Evolutionary conservation across 92 coral and sea anemone species (phyloP).

Genomic region (Umimayanthus kanabou): DNA sequence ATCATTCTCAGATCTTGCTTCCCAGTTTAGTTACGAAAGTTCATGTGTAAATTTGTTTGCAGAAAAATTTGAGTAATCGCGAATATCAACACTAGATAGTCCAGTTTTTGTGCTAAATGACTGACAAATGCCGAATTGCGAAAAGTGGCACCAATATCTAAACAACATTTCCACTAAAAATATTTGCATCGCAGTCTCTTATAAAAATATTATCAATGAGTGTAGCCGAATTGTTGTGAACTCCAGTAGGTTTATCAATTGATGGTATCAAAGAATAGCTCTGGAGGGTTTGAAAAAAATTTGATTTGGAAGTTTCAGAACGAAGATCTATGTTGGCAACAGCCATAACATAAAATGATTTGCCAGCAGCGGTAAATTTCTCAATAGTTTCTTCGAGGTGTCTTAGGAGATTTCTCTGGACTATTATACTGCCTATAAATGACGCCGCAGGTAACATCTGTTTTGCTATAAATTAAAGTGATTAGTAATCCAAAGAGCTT

Average conservation of each 20-base stretch:
- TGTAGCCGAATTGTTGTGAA: conserved; percentile 46
- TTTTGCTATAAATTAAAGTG: conserved; percentile 11
- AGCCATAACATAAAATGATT: conserved; percentile 54
- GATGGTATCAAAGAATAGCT: conserved; percentile 38
- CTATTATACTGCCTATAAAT: conserved; percentile 62
- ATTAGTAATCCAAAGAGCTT: conserved; percentile 15
- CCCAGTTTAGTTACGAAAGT: conserved; percentile 32
- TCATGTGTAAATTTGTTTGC: conserved; percentile 37
- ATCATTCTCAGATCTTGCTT: not conserved
- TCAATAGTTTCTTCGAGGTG: conserved; percentile 55
- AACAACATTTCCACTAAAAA: not conserved
- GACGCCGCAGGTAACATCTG: conserved; percentile 47
- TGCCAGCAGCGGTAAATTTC: conserved; percentile 40
- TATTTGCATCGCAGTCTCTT: conserved; percentile 13
- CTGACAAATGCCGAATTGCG: not conserved
- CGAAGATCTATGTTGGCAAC: conserved; percentile 57
- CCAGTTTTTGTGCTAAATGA: not conserved
- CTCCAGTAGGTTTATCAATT: conserved; percentile 64
- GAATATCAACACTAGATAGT: conserved; percentile 6
- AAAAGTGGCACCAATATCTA: conserved; percentile 3
- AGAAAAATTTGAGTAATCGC: conserved; percentile 44
- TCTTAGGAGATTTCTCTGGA: conserved; percentile 49
- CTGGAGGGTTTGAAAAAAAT: conserved; percentile 40
- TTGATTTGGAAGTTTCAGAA: conserved; percentile 10
- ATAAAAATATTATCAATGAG: conserved; percentile 60